Base-by-base conservation (phyloP, 2,113 vertebrate genomes). In the Dryoscopus gambensis region DNA sequence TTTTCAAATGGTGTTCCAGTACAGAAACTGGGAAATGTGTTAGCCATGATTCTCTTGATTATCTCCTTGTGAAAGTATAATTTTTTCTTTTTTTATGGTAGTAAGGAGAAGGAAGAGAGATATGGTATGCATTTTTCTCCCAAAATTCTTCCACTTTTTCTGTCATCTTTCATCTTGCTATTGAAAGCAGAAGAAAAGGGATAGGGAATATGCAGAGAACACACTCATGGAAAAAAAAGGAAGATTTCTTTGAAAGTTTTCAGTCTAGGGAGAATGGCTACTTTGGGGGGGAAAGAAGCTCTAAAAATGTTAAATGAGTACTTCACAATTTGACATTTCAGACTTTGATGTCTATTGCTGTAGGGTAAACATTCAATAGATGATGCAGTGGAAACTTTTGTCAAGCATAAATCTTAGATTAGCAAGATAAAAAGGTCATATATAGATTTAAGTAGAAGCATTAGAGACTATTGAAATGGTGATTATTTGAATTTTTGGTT, bases 311-410 rank as follows among this genome's bases (percentile, higher is more conserved):
- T 76, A 93, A 92, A 93, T 69, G n/a, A 64, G 6, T 83, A 25
- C 65, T 95, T 92, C 21, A 37, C n/a, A 76, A 59, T 68, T 93
- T 95, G 90, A 92, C 83, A 90, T 97, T 95, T 96, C 53, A 83
- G 67, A 80, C n/a, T 79, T 96, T 74, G 53, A 65, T 80, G 86
- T 73, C 63, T 69, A 9, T 73, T 80, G 88, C 94, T 93, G 30
- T 88, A 88, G 92, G 90, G 88, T 94, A 95, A 94, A 95, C 35
- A 88, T 82, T 92, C 6, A 3, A 90, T 35, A 86, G 75, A 53
- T 91, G 84, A 92, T 70, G 6, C 27, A 77, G 63, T 77, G 75
- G 71, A 88, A 95, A 81, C 1, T 74, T 95, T 69, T 80, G 67
- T 57, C 74, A 93, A 80, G 30, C 63, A 87, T 90, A 95, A 93